A percentile compares a stretch with the other conserved stretches of the same genome.
These are phyloP conservation scores for Catharus ustulatus DNA, from an alignment of 2,797 vertebrate genomes.

Conservation along the genomic window DNA sequence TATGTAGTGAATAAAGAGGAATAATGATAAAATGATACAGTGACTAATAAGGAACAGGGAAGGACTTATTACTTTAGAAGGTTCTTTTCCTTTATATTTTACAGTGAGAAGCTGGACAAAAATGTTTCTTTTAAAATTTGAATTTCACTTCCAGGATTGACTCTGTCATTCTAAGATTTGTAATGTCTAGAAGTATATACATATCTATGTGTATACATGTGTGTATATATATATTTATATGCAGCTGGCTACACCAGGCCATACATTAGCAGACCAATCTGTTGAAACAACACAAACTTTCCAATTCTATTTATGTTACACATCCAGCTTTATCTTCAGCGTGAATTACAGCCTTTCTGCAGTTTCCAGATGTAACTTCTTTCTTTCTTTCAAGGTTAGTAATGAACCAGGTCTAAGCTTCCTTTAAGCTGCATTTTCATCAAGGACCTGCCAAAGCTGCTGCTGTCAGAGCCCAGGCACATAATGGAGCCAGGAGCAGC, in stretches of 20 bases:
- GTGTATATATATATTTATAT: background rate
- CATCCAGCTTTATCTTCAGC: conserved; percentile 28
- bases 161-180: background rate
- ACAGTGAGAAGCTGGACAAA: background rate
- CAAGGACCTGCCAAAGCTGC: background rate
- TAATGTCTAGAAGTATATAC: background rate
- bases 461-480: background rate
- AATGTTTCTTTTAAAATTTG: background rate
- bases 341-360: conserved; percentile 6
- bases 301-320: conserved; percentile 31
- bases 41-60: background rate
- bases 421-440: background rate
- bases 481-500: background rate
- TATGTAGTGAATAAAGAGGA: background rate
- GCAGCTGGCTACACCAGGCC: background rate
- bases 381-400: background rate
- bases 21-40: background rate
- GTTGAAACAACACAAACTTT: conserved; percentile 32
- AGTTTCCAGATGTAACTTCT: conserved; percentile 29
- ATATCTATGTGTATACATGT: background rate
- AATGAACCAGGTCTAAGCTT: conserved; percentile 12
- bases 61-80: background rate
- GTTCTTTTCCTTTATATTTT: background rate
- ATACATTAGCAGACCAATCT: conserved; percentile 8
- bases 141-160: background rate